A percentile compares a stretch with the other conserved stretches of the same genome.
phyloP scores from a whole-genome alignment of 2,888 invertebrate genomes.

The Noctua janthina region DNA sequence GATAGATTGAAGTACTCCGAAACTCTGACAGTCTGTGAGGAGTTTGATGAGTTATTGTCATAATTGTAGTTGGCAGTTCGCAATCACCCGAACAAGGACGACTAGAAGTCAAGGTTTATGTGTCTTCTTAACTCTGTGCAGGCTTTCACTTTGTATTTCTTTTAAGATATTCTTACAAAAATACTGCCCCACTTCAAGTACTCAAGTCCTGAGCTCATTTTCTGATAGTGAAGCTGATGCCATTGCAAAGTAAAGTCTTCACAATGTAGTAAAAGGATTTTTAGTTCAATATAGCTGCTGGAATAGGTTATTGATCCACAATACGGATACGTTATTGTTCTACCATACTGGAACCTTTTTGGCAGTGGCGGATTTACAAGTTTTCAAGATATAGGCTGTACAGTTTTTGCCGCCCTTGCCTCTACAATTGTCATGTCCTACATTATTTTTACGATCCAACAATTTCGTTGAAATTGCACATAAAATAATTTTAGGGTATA shows the following conservation, averaged over 20 bases:
- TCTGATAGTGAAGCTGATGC: constrained; percentile 1
- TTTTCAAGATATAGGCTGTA: no score
- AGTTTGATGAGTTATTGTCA: constrained; percentile 80
- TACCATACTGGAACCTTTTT: background rate
- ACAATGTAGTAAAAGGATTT: background rate
- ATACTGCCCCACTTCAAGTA: constrained; percentile 8
- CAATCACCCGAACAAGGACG: constrained; percentile 53
- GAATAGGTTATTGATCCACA: background rate
- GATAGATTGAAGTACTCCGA: constrained; percentile 85
- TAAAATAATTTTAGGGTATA: no score
- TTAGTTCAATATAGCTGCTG: background rate
- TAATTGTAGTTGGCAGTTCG: constrained; percentile 70
- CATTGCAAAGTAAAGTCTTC: background rate
- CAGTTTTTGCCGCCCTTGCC: no score
- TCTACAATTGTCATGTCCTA: no score
- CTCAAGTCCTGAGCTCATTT: background rate
- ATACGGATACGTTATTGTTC: background rate
- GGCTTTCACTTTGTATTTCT: constrained; percentile 28
- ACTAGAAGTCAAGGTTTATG: constrained; percentile 53
- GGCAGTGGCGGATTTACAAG: no score
- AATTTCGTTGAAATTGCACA: no score
- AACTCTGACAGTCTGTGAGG: constrained; percentile 77
- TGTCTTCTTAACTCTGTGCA: constrained; percentile 49
- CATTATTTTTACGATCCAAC: no score
- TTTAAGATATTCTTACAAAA: constrained; percentile 13